Conservation (phyloP, 37 sponge, comb jelly and placozoan genomes). For the Beroe forskalii region DNA sequence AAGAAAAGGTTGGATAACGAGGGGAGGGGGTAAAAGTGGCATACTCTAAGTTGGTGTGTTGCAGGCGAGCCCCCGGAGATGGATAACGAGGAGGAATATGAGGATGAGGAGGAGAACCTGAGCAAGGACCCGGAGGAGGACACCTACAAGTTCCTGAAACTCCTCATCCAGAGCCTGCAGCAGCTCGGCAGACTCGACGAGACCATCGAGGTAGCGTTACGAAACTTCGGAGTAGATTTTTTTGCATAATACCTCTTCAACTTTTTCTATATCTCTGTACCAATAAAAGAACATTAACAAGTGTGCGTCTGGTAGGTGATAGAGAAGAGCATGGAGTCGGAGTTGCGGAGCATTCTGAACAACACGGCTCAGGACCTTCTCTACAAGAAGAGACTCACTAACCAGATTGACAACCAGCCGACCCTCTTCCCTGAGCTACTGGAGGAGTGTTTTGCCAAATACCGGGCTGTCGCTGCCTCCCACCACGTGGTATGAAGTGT, state of each 20-base stretch:
- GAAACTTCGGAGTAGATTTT: too few species aligned
- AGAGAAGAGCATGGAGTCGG: constrained; percentile 48
- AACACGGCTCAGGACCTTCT: constrained; percentile 51
- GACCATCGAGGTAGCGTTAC: constrained; percentile 14
- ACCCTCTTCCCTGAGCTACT: constrained; percentile 77
- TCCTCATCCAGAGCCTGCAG: constrained; percentile 34
- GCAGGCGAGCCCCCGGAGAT: constrained; percentile 53
- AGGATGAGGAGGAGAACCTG: constrained; percentile 47
- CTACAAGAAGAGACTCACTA: constrained; percentile 54
- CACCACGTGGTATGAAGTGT: constrained; percentile 67
- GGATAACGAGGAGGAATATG: constrained; percentile 51
- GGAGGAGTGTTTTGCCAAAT: constrained; percentile 78
- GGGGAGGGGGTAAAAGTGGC: too few species aligned
- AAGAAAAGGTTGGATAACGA: too few species aligned
- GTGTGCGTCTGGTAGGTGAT: too few species aligned
- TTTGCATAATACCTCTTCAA: too few species aligned
- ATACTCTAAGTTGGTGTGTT: too few species aligned
- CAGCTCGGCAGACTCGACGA: constrained; percentile 30
- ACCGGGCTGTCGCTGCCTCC: constrained; percentile 79
- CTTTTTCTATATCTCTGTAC: too few species aligned
- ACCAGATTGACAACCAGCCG: constrained; percentile 68
- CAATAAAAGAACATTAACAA: too few species aligned
- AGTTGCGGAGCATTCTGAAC: constrained; percentile 33
- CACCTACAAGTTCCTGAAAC: constrained; percentile 54
- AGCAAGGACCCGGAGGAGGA: constrained; percentile 46